Percentiles rank a stretch among this genome's conserved stretches.
Conservation (phyloP, 2,797 vertebrate genomes). For the Hippocampus kuda region DNA sequence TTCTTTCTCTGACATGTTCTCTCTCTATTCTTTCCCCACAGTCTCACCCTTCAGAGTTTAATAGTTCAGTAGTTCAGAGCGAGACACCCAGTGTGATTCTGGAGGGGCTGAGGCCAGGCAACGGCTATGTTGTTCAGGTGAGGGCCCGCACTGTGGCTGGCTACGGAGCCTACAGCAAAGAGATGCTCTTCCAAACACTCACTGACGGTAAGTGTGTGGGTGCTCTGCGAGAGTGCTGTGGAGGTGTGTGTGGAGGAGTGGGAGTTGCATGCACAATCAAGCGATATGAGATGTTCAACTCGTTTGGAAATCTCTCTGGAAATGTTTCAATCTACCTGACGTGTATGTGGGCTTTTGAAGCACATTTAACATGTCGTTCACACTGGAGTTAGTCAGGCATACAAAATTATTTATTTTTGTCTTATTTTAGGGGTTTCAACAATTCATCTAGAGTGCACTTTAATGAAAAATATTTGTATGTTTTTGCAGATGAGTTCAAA, state of each 20-base stretch:
- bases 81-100: conserved; percentile 78
- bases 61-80: conserved; percentile 81
- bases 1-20: conserved; percentile 8
- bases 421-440: conserved; percentile 1
- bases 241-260: conserved; percentile 22
- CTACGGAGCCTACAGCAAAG: conserved; percentile 86
- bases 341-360: conserved; percentile 8
- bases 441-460: conserved; percentile 4
- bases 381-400: neutral
- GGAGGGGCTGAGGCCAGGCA: conserved; percentile 78
- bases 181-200: conserved; percentile 94
- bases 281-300: neutral
- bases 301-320: conserved; percentile 10
- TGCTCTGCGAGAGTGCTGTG: conserved; percentile 17
- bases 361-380: conserved; percentile 11
- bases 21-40: conserved; percentile 34
- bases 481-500: conserved; percentile 82
- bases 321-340: conserved; percentile 25
- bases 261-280: conserved; percentile 8
- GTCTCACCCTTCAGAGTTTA: conserved; percentile 75
- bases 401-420: neutral
- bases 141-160: conserved; percentile 83
- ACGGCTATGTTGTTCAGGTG: conserved; percentile 87
- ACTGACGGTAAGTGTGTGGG: conserved; percentile 76
- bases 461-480: conserved; percentile 1